These are phyloP conservation scores for Notothenia rossii DNA, from an alignment of 2,113 vertebrate genomes.

Conservation along the genomic window DNA sequence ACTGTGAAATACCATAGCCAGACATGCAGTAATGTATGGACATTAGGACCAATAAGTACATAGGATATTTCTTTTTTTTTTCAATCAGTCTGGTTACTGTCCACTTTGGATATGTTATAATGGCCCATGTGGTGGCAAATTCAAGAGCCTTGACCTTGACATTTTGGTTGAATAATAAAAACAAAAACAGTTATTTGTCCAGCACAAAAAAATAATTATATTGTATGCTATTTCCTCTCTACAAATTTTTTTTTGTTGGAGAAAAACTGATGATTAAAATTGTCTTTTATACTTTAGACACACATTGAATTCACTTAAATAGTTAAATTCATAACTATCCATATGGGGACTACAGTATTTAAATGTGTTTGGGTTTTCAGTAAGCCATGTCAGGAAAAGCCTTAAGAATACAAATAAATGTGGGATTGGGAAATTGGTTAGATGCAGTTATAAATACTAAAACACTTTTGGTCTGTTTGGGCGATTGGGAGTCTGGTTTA, in stretches of 20 bases:
- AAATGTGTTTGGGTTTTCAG: not conserved
- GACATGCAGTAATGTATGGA: constrained; percentile 29
- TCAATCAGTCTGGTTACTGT: not conserved
- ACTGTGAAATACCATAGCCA: constrained; percentile 50
- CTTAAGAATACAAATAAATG: not conserved
- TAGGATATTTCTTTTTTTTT: not conserved
- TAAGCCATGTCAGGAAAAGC: not conserved
- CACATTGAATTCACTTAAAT: too few species aligned
- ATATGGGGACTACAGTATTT: not conserved
- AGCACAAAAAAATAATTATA: not conserved
- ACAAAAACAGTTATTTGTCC: too few species aligned
- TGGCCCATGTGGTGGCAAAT: not conserved
- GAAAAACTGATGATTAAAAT: not conserved
- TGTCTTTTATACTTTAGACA: not conserved
- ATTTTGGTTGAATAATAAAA: not conserved
- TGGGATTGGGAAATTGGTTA: constrained; percentile 16
- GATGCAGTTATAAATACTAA: not conserved
- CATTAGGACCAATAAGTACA: not conserved
- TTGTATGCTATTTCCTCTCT: not conserved
- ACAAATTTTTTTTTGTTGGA: not conserved
- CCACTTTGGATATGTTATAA: not conserved
- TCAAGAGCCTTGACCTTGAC: not conserved
- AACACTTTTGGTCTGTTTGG: constrained; percentile 27
- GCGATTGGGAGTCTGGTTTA: constrained; percentile 49
- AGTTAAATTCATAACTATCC: not conserved